Base-by-base conservation (phyloP, 2,888 invertebrate species). In the Stomorhina lunata region DNA sequence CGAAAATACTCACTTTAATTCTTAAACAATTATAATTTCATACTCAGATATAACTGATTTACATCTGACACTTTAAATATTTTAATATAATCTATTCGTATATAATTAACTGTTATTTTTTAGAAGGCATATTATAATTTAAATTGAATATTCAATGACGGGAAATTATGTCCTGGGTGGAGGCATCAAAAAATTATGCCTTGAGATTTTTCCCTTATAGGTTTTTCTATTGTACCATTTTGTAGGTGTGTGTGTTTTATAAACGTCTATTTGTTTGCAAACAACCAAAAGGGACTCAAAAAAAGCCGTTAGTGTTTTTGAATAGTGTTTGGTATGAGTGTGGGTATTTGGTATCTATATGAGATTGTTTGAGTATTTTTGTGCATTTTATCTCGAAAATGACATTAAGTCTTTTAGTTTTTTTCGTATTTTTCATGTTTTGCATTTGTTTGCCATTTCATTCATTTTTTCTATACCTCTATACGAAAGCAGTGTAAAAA, bases 381-480 rank as follows among this genome's bases (percentile, higher is more conserved):
- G 27, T 75, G 63, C 69, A 82, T 59, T 69, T 69, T 79, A 79
- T 82, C 75, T 71, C 65, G 59, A 66, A 79, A 82, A 76, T 76
- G 59, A 76, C 82, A 82, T 79, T 66, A 73, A 73, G 78, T 69
- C 50, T 63, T 57, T 73, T 57, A 32, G 37, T 53, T 29, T 59
- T 59, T 37, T 65, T 50, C 29, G 0, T 57, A 15, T 59, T 34
- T 57, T 76, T 50, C 50, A 37, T 43, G 22, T 71, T 53, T 59
- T 73, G 6, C 22, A 75, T 75, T 65, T 75, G 48, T 75, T 78
- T 75, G 73, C 25, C 55, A 73, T 77, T 71, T 71, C 57, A 79
- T 50, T 45, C 22, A 34, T 20, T 65, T 48, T n/a, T 20, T 20
- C 10, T 48, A 50, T 40, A 50, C 1, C 15, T 9, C n/a, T 20